Conservation (phyloP, 2,797 vertebrate genomes). For the Erithacus rubecula region DNA sequence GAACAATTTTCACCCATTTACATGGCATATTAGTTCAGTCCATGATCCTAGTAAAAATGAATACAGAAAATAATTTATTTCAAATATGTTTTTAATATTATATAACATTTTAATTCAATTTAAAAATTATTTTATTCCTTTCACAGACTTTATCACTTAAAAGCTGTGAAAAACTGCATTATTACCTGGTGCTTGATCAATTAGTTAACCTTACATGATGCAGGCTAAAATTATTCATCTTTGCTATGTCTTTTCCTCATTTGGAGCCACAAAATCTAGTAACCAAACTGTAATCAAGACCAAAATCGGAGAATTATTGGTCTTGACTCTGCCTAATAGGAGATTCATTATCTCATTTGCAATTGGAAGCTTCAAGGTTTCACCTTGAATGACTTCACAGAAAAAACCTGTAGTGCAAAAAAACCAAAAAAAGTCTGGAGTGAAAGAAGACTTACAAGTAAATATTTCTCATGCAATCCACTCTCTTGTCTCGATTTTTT, state of each 20-base stretch:
- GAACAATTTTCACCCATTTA: neutral
- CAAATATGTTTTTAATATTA: neutral
- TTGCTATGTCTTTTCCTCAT: neutral
- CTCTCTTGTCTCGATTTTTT: neutral
- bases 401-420: neutral
- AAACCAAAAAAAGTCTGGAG: neutral
- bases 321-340: neutral
- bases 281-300: neutral
- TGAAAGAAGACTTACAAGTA: neutral
- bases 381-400: neutral
- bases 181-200: neutral
- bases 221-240: neutral
- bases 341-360: neutral
- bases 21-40: fast-evolving
- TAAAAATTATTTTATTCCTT: neutral
- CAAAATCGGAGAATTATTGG: neutral
- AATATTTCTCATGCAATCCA: neutral
- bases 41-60: neutral
- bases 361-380: neutral
- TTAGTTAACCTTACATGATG: neutral
- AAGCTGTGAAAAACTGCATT: neutral
- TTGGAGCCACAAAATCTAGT: neutral
- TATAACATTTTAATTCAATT: neutral
- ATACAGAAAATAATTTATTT: neutral
- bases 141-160: neutral